A percentile compares a stretch with the other conserved stretches of the same genome.
These are phyloP conservation scores for Chironomus tepperi DNA, from an alignment of 1,140 invertebrate species.

Conservation along the genomic window DNA sequence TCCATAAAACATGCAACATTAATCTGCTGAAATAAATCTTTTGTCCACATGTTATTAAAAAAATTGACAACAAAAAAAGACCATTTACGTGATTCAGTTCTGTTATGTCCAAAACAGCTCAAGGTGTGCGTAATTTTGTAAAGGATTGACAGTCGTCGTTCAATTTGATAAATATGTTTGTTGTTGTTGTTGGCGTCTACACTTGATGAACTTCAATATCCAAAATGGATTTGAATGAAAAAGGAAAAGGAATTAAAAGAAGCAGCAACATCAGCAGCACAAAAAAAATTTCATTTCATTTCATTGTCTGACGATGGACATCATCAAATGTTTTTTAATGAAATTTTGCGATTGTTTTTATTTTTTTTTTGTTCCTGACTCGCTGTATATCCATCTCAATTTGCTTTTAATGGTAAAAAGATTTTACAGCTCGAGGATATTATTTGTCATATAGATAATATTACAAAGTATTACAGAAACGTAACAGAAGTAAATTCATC, in stretches of 20 bases:
- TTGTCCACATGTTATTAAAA: not conserved
- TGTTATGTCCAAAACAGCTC: not conserved
- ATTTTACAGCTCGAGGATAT: conserved; percentile 4
- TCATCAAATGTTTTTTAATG: conserved; percentile 16
- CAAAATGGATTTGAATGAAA: no score
- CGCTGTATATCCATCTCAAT: not conserved
- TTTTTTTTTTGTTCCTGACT: not conserved
- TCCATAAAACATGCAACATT: not conserved
- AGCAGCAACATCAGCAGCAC: not conserved
- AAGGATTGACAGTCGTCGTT: not conserved
- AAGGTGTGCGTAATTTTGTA: conserved; percentile 1
- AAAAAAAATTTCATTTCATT: not conserved
- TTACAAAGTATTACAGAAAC: conserved; percentile 23
- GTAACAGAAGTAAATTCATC: not conserved
- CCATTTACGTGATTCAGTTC: not conserved
- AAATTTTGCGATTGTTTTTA: not conserved
- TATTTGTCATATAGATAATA: conserved; percentile 23
- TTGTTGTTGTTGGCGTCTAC: not conserved
- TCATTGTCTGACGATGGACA: not conserved
- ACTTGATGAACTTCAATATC: not conserved
- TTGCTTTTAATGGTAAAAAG: not conserved
- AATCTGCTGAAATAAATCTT: conserved; percentile 4
- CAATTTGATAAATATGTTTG: not conserved
- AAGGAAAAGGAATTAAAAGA: no score
- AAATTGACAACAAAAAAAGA: not conserved